These are phyloP conservation scores for Tinamus major DNA, from an alignment of 2,797 vertebrate species.

Conservation along the genomic window DNA sequence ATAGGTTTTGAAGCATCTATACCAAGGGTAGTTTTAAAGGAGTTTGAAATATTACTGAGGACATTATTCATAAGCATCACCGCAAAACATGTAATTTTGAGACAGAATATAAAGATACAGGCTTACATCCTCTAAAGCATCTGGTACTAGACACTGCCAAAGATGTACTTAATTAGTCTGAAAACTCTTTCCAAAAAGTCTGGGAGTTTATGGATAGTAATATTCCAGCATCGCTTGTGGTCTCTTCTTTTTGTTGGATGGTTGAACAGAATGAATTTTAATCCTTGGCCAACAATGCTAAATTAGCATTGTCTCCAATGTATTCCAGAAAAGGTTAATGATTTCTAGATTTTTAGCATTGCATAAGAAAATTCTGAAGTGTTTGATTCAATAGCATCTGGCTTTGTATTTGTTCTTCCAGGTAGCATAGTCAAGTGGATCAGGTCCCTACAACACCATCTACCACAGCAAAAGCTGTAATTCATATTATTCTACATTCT, in stretches of 20 bases:
- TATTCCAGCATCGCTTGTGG: not conserved
- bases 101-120: constrained; percentile 7
- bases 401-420: not conserved
- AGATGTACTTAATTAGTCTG: not conserved
- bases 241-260: not conserved
- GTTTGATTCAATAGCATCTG: constrained; percentile 15
- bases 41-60: constrained; percentile 2
- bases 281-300: not conserved
- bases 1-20: not conserved
- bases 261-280: constrained; percentile 28
- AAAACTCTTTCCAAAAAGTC: constrained; percentile 18
- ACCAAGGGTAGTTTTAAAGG: not conserved
- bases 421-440: not conserved
- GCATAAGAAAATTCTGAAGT: not conserved
- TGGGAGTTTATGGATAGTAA: constrained; percentile 3
- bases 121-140: not conserved
- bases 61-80: not conserved
- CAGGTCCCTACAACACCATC: not conserved
- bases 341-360: constrained; percentile 15
- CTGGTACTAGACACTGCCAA: not conserved
- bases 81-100: not conserved
- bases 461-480: not conserved
- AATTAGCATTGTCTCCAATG: not conserved
- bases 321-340: not conserved
- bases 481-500: not conserved